Conservation (phyloP, 1,140 invertebrate genomes). For the Drosophila fuyamai region DNA sequence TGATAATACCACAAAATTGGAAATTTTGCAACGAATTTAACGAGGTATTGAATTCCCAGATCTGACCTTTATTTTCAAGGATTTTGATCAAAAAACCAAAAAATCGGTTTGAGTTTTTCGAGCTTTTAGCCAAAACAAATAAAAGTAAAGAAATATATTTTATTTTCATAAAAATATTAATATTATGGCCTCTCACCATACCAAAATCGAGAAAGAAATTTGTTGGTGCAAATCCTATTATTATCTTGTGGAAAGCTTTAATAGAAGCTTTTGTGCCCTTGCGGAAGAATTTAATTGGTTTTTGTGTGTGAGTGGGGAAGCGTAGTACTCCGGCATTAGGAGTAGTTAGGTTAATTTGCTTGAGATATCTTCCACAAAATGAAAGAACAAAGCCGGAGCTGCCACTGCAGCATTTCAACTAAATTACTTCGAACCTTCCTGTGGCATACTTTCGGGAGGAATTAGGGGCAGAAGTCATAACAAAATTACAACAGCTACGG, state of each 20-base stretch:
- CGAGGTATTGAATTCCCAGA: too few relatives aligned
- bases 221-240: not conserved
- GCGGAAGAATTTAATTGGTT: slow-evolving; percentile 61
- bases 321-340: slow-evolving; percentile 27
- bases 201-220: too few relatives aligned
- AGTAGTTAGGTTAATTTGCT: slow-evolving; percentile 62
- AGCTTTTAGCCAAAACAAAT: too few relatives aligned
- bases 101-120: too few relatives aligned
- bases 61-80: too few relatives aligned
- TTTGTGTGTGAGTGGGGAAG: slow-evolving; percentile 24
- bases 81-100: too few relatives aligned
- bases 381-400: slow-evolving; percentile 45
- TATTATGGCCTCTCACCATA: too few relatives aligned
- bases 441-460: slow-evolving; percentile 23
- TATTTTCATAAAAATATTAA: too few relatives aligned
- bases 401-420: slow-evolving; percentile 37
- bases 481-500: slow-evolving; percentile 39
- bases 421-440: slow-evolving; percentile 39
- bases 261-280: slow-evolving; percentile 57
- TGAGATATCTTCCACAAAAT: slow-evolving; percentile 54
- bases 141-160: too few relatives aligned
- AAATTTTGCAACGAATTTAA: too few relatives aligned
- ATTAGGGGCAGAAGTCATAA: slow-evolving; percentile 31
- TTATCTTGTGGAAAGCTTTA: slow-evolving; percentile 27
- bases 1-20: too few relatives aligned